Percentiles rank a stretch among this genome's conserved stretches.
Evolutionary conservation across 2,888 invertebrate species (phyloP).

Genomic region (Drosophila tripunctata): DNA sequence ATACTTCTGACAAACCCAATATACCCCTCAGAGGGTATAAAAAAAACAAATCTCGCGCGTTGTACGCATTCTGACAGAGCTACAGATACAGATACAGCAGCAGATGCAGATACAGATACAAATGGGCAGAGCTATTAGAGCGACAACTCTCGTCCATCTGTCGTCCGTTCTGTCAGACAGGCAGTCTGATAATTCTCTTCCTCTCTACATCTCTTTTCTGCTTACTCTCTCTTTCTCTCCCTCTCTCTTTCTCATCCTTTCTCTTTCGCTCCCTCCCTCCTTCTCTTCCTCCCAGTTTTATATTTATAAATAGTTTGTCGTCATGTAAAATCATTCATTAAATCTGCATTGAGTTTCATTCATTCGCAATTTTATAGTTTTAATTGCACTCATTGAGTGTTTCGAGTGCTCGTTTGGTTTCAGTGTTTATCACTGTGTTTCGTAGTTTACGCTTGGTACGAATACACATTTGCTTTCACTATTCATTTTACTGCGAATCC

Average conservation of each 20-base stretch:
- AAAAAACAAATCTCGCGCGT: too few relatives aligned
- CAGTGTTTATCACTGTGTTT: conserved; percentile 31
- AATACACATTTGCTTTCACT: conserved; percentile 12
- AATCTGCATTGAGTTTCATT: conserved; percentile 73
- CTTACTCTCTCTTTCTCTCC: neutral
- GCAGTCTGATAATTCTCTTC: neutral
- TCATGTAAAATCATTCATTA: conserved; percentile 68
- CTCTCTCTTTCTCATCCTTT: neutral
- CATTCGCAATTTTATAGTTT: conserved; percentile 48
- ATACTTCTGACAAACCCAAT: too few relatives aligned
- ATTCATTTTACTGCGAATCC: conserved; percentile 13
- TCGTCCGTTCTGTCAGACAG: conserved; percentile 23
- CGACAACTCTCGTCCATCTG: conserved; percentile 19
- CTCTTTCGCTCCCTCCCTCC: neutral
- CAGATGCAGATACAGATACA: conserved; percentile 7
- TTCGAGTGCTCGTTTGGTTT: conserved; percentile 10
- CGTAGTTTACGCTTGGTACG: too few relatives aligned
- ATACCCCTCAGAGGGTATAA: too few relatives aligned
- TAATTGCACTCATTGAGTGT: conserved; percentile 61
- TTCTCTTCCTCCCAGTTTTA: neutral
- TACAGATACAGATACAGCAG: conserved; percentile 1
- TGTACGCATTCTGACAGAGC: conserved; percentile 30
- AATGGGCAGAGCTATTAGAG: conserved; percentile 12
- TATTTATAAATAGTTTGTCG: conserved; percentile 67
- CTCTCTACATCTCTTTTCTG: neutral